Evolutionary conservation across 2,888 invertebrate species (phyloP), one percentile per base, ranked within the genome.

Genomic region (Nycteola revayana): DNA sequence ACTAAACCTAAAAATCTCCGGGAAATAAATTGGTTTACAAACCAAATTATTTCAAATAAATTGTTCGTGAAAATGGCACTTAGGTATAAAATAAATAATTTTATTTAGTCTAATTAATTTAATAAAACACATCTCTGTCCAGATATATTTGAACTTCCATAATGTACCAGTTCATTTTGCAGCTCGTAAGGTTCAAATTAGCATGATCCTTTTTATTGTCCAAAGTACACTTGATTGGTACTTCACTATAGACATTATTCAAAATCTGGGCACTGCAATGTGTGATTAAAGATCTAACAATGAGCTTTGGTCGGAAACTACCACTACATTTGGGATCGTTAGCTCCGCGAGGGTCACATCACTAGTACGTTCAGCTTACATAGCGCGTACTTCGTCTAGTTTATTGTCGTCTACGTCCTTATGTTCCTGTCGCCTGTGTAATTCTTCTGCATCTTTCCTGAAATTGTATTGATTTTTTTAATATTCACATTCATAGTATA

Each of bases 281-380:
- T 21, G 21, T 21, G n/a, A 21, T 21, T 7, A 21, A 21, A 21
- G 21, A 7, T 21, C 21, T 21, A 21, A 54, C 32, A 43, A 51
- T 69, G 73, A 83, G 75, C 87, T 88, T 88, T 88, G 87, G 87
- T 86, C 74, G 81, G 69, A 75, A 57, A 75, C 84, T 86, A 86
- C 75, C 65, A 64, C 86, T 87, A 86, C 75, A 75, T 82, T 82
- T 84, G 78, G 82, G 70, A 31, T 25, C 7, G 53, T 56, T 66
- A 54, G 56, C 58, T 57, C 49, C 47, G 42, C 36, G 38, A 31
- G 20, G 20, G 21, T n/a, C 21, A n/a, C 21, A 7, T 5, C 21
- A 21, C n/a, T 21, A 14, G 5, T 14, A 14, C 7, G 4, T 21
- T 48, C 38, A 9, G 22, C 36, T 57, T 84, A 86, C 88, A 89